Evolutionary conservation across 2,797 vertebrate species (phyloP).

Genomic region (Sebastes trivittatus): DNA sequence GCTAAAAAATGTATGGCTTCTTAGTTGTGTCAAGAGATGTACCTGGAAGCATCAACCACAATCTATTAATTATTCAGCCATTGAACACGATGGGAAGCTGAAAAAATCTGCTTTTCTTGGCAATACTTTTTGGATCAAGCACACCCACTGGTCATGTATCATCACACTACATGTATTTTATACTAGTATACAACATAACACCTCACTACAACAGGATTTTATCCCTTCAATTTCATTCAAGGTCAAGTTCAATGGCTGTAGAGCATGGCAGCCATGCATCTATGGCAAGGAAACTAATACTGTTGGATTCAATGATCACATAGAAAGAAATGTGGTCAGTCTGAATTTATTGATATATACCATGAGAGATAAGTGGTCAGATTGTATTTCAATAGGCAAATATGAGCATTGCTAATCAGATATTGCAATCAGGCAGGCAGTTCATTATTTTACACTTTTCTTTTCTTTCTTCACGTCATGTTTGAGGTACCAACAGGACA

Average conservation of each 20-base stretch:
- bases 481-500: slow-evolving; percentile 9
- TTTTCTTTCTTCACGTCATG: neutral
- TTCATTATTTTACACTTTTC: neutral
- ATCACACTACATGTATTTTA: neutral
- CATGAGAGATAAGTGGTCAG: neutral
- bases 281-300: neutral
- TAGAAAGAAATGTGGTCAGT: neutral
- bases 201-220: neutral
- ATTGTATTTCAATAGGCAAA: neutral
- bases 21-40: neutral
- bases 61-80: slow-evolving; percentile 26
- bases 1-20: slow-evolving; percentile 11
- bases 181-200: neutral
- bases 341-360: neutral
- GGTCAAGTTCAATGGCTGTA: neutral
- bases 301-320: neutral
- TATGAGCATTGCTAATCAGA: neutral
- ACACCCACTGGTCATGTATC: neutral
- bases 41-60: slow-evolving; percentile 9
- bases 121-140: neutral
- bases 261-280: neutral
- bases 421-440: neutral
- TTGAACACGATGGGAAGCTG: neutral
- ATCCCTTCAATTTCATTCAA: neutral
- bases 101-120: neutral